phyloP scores from a whole-genome alignment of 2,888 invertebrate genomes.

The Hololepta plana region DNA sequence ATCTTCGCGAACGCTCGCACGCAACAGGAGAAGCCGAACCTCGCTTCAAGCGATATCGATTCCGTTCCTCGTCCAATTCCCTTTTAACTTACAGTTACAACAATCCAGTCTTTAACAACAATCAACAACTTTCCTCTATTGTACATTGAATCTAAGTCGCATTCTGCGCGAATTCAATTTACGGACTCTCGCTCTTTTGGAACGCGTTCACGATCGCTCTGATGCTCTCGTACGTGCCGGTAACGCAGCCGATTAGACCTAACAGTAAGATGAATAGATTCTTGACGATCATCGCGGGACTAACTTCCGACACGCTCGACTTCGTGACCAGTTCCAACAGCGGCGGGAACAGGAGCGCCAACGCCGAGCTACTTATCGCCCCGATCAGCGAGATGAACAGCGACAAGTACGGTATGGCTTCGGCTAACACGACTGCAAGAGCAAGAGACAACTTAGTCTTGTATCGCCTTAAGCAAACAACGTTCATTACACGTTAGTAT shows the following conservation, averaged over 20 bases:
- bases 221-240: conserved; percentile 60
- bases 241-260: conserved; percentile 50
- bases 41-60: no score
- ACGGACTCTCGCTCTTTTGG: conserved; percentile 8
- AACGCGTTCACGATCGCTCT: conserved; percentile 38
- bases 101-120: no score
- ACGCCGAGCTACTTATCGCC: conserved; percentile 70
- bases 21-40: no score
- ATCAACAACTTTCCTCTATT: no score
- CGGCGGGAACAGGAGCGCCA: conserved; percentile 79
- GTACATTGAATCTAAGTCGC: no score
- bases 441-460: no score
- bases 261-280: conserved; percentile 45
- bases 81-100: no score
- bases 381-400: conserved; percentile 85
- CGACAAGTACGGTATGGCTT: conserved; percentile 67
- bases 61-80: no score
- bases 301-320: conserved; percentile 37
- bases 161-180: no score
- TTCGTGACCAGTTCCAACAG: conserved; percentile 61
- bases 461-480: conserved; percentile 20
- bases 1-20: no score
- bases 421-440: conserved; percentile 61
- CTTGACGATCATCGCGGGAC: conserved; percentile 33
- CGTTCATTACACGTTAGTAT: conserved; percentile 76